Base-by-base conservation (phyloP, 2,888 invertebrate genomes). In the Frankliniella fusca region DNA sequence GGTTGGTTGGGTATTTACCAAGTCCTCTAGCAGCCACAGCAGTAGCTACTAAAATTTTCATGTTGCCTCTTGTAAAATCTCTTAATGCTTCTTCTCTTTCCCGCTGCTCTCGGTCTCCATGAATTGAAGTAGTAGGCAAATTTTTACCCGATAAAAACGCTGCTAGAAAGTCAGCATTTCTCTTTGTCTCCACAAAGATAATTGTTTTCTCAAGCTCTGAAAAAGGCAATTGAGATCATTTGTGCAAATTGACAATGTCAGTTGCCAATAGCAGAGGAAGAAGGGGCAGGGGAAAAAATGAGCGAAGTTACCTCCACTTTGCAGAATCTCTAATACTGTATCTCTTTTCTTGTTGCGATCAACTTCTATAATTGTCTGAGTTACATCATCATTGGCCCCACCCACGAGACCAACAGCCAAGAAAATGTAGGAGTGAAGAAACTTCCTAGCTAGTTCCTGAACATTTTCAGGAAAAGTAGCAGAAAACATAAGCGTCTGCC, bases 21-120 rank as follows among this genome's bases (percentile, higher is more conserved):
- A 98, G 89, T 0, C 99, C 99, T 82, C 99, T 90, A 0, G 98
- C 96, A 0, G 97, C 97, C 0, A 99, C 98, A 0, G 96, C 95
- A 0, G 99, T 99, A 0, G 98, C 98, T 0, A 99, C 96, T 0
- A 99, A 89, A 70, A 98, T 93, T 80, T 92, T 91, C 87, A 94
- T 93, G 20, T 88, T 89, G 0, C 96, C 96, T 23, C 88, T 89
- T 87, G 94, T 94, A 88, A 99, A 98, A 87, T 97, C 95, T 0
- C 86, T 81, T n/a, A 95, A 86, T 0, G 94, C 94, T 84, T 90
- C 89, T 86, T 95, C 94, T n/a, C 95, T 89, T 87, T 94, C 92
- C 79, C 91, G 87, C 86, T 95, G 95, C 0, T 91, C 87, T 11
- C 94, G 89, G 86, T 93, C 94, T 0, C 94, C 94, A 86, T 94